Base-by-base conservation (phyloP, 2,113 vertebrate genomes). In the Oreocharis arfaki region DNA sequence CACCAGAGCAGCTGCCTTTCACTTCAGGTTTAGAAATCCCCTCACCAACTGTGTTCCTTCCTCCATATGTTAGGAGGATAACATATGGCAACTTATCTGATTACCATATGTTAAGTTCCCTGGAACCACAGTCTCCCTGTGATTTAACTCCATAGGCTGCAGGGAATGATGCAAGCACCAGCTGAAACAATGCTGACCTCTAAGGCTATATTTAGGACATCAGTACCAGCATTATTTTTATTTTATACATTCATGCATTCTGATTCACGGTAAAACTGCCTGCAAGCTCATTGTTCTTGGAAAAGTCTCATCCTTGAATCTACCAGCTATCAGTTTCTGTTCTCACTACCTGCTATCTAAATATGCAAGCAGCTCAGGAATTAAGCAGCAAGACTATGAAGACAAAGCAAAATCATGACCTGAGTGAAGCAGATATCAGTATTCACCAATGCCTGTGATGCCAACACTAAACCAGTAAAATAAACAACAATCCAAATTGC, bases 41-140 rank as follows among this genome's bases (percentile, higher is more conserved):
- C 57, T 85, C 47, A 85, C 88, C 55, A 74, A 95, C 57, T 73
- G 84, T 70, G 74, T n/a, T 87, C 75, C 64, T 94, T 80, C 82
- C 78, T 90, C 91, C 93, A 70, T 91, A 95, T 93, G 94, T 74
- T 90, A 80, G 42, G 42, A 90, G 77, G 39, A 41, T 21, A 88
- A 84, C 95, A 95, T 97, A 96, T 90, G 95, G 94, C 49, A 59
- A 46, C 30, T 33, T 76, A 73, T 85, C 89, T 87, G 86, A 67
- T 57, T 75, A 61, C 93, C 89, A 53, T 96, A 96, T 91, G 96
- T 35, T 90, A 91, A 85, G 26, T 20, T 87, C 85, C 81, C 63
- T 85, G 71, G 39, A 74, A 90, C 37, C 42, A 79, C 22, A 61
- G 42, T 28, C 61, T 85, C 83, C 79, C 50, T 59, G 52, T 80